These are phyloP conservation scores for Agonopterix alstromeriana DNA, from an alignment of 2,888 invertebrate species.

Conservation along the genomic window DNA sequence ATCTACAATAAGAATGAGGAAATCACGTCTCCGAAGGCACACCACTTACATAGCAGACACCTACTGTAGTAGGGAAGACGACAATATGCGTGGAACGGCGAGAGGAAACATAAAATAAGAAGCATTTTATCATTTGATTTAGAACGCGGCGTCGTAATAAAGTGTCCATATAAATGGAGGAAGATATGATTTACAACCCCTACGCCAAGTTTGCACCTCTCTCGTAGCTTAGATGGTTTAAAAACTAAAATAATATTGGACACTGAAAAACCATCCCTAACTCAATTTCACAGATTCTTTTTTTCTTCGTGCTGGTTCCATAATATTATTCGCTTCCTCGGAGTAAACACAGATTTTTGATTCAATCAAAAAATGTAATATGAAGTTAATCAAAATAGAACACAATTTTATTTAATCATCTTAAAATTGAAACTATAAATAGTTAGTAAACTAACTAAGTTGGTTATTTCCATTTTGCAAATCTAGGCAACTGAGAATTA, in stretches of 20 bases:
- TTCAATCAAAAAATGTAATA: conserved; percentile 4
- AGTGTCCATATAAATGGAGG: conserved; percentile 73
- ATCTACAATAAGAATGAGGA: conserved; percentile 21
- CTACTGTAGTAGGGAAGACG: conserved; percentile 19
- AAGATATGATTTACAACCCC: conserved; percentile 66
- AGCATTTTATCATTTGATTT: conserved; percentile 75
- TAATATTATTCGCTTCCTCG: conserved; percentile 6
- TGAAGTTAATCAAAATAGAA: no score
- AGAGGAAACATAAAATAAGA: conserved; percentile 70
- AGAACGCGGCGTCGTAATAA: conserved; percentile 71
- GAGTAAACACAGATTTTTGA: conserved; percentile 9
- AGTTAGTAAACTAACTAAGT: no score
- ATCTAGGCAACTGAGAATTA: no score
- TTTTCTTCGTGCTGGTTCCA: conserved; percentile 1
- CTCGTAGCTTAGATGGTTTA: conserved; percentile 35
- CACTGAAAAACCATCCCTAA: conserved; percentile 7
- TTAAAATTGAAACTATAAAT: no score
- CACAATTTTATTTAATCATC: no score
- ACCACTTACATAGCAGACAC: conserved; percentile 21
- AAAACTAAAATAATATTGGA: conserved; percentile 34
- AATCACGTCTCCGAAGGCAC: conserved; percentile 22
- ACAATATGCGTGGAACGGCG: conserved; percentile 59
- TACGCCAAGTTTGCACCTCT: conserved; percentile 58
- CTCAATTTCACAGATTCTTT: conserved; percentile 3
- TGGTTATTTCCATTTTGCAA: no score